phyloP scores from a whole-genome alignment of 2,888 invertebrate species.

The Anthophora plumipes region DNA sequence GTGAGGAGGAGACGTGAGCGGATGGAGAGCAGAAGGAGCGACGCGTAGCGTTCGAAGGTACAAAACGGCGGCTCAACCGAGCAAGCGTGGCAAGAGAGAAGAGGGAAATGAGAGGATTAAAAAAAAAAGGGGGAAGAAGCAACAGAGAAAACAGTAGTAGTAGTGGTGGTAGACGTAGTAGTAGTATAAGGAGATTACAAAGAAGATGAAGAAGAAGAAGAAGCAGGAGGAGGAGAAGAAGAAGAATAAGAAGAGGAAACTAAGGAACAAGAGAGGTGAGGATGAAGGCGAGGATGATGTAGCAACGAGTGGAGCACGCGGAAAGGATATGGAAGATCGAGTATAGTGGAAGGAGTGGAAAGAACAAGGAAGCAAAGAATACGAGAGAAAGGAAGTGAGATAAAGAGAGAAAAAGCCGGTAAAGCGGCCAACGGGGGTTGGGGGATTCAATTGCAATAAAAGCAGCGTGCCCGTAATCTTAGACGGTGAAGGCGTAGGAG shows the following conservation, averaged over 20 bases:
- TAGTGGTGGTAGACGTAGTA: constrained; percentile 17
- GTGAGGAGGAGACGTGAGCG: constrained; percentile 23
- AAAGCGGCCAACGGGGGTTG: constrained; percentile 49
- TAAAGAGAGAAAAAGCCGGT: constrained; percentile 45
- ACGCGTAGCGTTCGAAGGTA: constrained; percentile 11
- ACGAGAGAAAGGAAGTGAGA: constrained; percentile 26
- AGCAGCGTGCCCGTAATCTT: constrained; percentile 81
- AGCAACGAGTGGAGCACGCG: constrained; percentile 59
- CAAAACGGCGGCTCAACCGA: constrained; percentile 8
- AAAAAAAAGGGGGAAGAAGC: constrained; percentile 36
- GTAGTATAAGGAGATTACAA: constrained; percentile 39
- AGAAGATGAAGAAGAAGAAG: constrained; percentile 7
- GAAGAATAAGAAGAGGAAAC: constrained; percentile 31
- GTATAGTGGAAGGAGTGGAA: constrained; percentile 46
- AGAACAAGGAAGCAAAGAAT: constrained; percentile 32
- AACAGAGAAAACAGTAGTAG: constrained; percentile 34
- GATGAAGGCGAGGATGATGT: constrained; percentile 56
- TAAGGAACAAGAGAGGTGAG: constrained; percentile 46
- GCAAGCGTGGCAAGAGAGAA: constrained; percentile 18
- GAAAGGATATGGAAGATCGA: constrained; percentile 56
- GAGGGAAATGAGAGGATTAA: constrained; percentile 45
- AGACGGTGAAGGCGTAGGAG: constrained; percentile 73
- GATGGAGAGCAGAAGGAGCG: constrained; percentile 29
- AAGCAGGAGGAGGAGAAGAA: not conserved
- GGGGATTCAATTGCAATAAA: constrained; percentile 84